Evolutionary conservation across 2,888 invertebrate genomes (phyloP).

Genomic region (Sphecodes monilicornis): DNA sequence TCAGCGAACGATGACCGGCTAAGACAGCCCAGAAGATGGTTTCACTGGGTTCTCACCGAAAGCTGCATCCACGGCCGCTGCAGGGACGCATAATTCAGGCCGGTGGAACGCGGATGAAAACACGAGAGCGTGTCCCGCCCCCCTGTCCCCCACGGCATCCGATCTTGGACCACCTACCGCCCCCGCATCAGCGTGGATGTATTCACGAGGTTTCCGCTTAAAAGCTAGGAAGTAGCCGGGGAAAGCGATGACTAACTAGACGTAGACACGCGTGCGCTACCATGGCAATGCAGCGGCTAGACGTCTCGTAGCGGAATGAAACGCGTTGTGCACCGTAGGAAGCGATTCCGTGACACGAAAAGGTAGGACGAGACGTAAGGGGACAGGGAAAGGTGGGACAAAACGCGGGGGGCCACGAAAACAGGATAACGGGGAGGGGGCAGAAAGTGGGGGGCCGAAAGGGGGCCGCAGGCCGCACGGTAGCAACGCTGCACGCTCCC

Average conservation of each 20-base stretch:
- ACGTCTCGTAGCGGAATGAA: conserved; percentile 28
- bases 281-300: conserved; percentile 34
- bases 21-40: background rate
- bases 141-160: conserved; percentile 27
- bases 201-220: conserved; percentile 64
- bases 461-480: conserved; percentile 33
- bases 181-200: conserved; percentile 9
- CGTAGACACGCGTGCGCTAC: conserved; percentile 74
- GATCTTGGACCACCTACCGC: conserved; percentile 16
- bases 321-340: conserved; percentile 20
- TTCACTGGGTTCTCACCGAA: background rate
- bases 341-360: conserved; percentile 38
- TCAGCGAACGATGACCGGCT: too few relatives aligned
- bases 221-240: conserved; percentile 72
- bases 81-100: conserved; percentile 67
- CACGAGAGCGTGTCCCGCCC: conserved; percentile 55
- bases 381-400: background rate
- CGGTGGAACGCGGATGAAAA: conserved; percentile 68
- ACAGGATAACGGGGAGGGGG: conserved; percentile 7
- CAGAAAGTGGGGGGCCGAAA: conserved; percentile 14
- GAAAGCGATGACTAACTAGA: conserved; percentile 77
- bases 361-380: conserved; percentile 27
- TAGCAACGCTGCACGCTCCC: conserved; percentile 67
- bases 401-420: background rate
- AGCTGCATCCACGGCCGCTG: conserved; percentile 29